Evolutionary conservation across 2,888 invertebrate genomes (phyloP).

Genomic region (Limenitis camilla): DNA sequence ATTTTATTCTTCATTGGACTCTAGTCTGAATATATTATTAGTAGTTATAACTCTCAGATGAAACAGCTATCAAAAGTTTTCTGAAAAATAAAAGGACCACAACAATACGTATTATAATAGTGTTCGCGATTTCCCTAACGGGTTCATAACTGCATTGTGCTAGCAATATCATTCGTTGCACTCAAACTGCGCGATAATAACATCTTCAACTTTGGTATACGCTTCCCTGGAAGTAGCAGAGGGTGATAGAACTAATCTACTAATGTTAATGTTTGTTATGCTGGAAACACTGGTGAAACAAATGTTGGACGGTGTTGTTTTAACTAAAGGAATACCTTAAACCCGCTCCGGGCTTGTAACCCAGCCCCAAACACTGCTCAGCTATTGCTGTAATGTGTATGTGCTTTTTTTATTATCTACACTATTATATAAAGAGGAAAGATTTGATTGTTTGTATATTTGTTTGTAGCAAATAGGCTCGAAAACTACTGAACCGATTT

Average conservation of each 20-base stretch:
- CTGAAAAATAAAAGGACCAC: not conserved
- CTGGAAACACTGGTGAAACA: too few relatives aligned
- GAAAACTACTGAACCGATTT: too few relatives aligned
- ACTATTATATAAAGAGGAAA: too few relatives aligned
- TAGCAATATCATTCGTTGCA: conserved; percentile 47
- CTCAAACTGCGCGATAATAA: conserved; percentile 44
- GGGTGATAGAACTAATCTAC: not conserved
- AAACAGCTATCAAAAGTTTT: not conserved
- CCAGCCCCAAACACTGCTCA: too few relatives aligned
- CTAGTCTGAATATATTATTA: not conserved
- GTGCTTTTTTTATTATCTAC: too few relatives aligned
- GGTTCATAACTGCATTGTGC: conserved; percentile 36
- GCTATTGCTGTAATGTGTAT: too few relatives aligned
- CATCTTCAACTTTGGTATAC: conserved; percentile 21
- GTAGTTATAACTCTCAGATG: not conserved
- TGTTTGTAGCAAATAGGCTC: too few relatives aligned
- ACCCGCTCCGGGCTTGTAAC: too few relatives aligned
- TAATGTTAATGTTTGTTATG: not conserved
- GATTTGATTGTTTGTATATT: too few relatives aligned
- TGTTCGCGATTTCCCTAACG: conserved; percentile 32
- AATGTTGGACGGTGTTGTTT: too few relatives aligned
- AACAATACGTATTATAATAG: conserved; percentile 13
- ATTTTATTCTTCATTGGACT: too few relatives aligned
- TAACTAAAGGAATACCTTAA: too few relatives aligned
- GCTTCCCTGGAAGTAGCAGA: conserved; percentile 14